Percentiles rank a stretch among this genome's conserved stretches.
phyloP scores from a whole-genome alignment of 2,113 vertebrate species.

The Anhinga rufa region DNA sequence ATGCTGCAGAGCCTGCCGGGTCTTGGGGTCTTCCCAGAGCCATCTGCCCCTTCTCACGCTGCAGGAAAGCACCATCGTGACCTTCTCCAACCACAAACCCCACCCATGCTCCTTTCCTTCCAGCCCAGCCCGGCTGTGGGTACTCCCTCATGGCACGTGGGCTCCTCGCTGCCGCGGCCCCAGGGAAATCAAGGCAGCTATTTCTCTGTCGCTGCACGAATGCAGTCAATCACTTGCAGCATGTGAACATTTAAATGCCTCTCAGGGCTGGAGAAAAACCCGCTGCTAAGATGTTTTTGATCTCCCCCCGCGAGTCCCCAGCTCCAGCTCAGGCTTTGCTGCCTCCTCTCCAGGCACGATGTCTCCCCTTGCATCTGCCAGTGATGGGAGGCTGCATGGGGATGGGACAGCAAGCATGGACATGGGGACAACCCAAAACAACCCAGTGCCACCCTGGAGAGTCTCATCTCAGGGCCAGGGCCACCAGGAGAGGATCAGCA shows the following conservation, averaged over 20 bases:
- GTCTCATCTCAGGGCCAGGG: background rate
- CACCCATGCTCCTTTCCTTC: background rate
- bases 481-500: background rate
- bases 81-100: background rate
- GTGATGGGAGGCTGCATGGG: rapidly evolving
- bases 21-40: background rate
- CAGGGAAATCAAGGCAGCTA: background rate
- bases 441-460: background rate
- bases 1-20: background rate
- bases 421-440: background rate
- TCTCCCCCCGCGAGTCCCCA: background rate
- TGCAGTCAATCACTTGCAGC: background rate
- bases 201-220: rapidly evolving
- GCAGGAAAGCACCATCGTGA: background rate
- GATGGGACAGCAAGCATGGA: background rate
- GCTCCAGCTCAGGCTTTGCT: background rate
- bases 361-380: background rate
- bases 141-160: rapidly evolving
- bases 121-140: rapidly evolving
- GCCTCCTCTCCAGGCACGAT: background rate
- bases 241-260: background rate
- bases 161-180: background rate
- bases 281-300: background rate
- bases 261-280: background rate
- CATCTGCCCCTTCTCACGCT: background rate